Evolutionary conservation across 2,888 invertebrate genomes (phyloP).

Genomic region (Marasmarcha lunaedactyla): DNA sequence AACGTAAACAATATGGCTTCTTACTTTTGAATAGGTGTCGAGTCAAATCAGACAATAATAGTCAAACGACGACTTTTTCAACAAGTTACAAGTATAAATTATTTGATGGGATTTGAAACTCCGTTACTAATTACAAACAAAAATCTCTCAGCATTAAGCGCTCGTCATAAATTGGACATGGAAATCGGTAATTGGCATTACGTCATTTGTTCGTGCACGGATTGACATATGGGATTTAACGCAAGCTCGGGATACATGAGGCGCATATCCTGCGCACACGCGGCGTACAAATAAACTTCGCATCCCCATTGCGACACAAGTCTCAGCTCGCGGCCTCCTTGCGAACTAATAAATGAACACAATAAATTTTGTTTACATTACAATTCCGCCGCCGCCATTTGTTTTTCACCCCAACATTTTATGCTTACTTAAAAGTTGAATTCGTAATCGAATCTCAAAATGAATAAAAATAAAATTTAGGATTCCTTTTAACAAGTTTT

Average conservation of each 20-base stretch:
- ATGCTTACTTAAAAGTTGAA: conserved; percentile 10
- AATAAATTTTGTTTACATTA: conserved; percentile 56
- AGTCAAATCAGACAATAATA: too few species aligned
- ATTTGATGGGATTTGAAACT: too few species aligned
- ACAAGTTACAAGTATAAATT: too few species aligned
- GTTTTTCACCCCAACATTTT: conserved; percentile 25
- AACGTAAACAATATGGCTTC: too few species aligned
- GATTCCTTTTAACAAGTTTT: conserved; percentile 18
- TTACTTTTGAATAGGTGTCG: too few species aligned
- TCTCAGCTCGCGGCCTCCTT: conserved; percentile 45
- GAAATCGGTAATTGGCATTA: conserved; percentile 10
- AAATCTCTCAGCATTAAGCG: background rate
- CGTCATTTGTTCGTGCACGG: conserved; percentile 41
- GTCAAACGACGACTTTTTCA: too few species aligned
- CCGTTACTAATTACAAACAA: too few species aligned
- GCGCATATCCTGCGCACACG: conserved; percentile 50
- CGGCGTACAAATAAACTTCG: conserved; percentile 48
- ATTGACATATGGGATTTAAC: conserved; percentile 49
- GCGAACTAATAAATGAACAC: conserved; percentile 56
- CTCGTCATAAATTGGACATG: background rate
- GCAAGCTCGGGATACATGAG: conserved; percentile 37
- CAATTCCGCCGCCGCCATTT: conserved; percentile 28
- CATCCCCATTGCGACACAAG: conserved; percentile 48
- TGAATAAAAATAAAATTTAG: background rate
- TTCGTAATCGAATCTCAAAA: background rate